phyloP scores from a whole-genome alignment of 2,797 vertebrate species.

The Scomberomorus guttatus region DNA sequence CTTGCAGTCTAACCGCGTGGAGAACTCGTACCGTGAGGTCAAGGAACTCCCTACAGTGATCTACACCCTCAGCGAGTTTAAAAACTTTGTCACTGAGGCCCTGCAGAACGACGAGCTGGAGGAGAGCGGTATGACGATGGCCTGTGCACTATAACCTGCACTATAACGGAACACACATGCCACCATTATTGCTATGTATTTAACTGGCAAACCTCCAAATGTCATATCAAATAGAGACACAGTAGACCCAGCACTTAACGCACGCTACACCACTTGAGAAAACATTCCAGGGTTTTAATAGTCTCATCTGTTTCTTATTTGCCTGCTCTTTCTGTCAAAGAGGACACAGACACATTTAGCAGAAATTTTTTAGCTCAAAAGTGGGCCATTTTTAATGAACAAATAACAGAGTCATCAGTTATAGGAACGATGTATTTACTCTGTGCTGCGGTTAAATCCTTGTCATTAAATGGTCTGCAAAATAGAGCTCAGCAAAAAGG shows the following conservation, averaged over 20 bases:
- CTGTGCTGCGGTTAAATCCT: constrained; percentile 50
- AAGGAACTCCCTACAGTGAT: constrained; percentile 86
- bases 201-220: constrained; percentile 39
- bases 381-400: constrained; percentile 63
- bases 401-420: constrained; percentile 66
- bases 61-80: constrained; percentile 88
- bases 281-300: constrained; percentile 65
- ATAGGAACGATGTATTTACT: constrained; percentile 59
- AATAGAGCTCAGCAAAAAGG: constrained; percentile 30
- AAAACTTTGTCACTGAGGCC: constrained; percentile 84
- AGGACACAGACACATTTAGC: constrained; percentile 46
- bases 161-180: constrained; percentile 15
- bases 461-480: constrained; percentile 54
- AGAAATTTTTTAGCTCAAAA: constrained; percentile 48
- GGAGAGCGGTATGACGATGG: constrained; percentile 75
- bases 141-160: neutral
- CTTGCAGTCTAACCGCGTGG: constrained; percentile 93
- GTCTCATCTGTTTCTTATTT: constrained; percentile 74
- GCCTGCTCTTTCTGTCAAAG: constrained; percentile 50
- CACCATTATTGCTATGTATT: constrained; percentile 36
- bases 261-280: constrained; percentile 48
- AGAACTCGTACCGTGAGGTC: constrained; percentile 87
- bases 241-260: neutral
- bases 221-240: constrained; percentile 58
- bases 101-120: constrained; percentile 82